Conservation (phyloP, 2,888 invertebrate species). For the Drosophila paramelanica region DNA sequence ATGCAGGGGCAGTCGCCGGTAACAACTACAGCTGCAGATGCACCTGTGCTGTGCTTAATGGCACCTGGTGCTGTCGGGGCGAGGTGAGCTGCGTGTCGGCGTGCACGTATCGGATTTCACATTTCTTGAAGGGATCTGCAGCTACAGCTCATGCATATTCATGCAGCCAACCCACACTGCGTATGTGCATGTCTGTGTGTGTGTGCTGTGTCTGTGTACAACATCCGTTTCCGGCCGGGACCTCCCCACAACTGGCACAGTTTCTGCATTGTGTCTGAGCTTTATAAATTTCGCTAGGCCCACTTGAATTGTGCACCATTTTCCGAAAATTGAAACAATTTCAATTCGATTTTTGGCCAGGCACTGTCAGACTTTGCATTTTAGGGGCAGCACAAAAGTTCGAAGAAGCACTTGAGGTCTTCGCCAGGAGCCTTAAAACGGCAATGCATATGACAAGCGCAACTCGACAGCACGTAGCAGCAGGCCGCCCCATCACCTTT, state of each 20-base stretch:
- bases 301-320: slow-evolving; percentile 57
- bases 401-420: slow-evolving; percentile 33
- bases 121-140: slow-evolving; percentile 57
- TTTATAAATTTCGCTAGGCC: slow-evolving; percentile 54
- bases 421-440: slow-evolving; percentile 50
- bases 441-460: slow-evolving; percentile 66
- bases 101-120: slow-evolving; percentile 33
- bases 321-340: slow-evolving; percentile 76
- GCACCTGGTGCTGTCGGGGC: slow-evolving; percentile 41
- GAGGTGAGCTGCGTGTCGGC: slow-evolving; percentile 1
- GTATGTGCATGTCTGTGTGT: background rate
- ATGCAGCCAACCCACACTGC: slow-evolving; percentile 21
- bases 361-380: slow-evolving; percentile 22
- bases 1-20: slow-evolving; percentile 40
- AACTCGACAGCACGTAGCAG: slow-evolving; percentile 32
- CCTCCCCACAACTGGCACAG: background rate
- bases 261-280: slow-evolving; percentile 16
- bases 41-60: slow-evolving; percentile 54
- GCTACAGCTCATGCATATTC: slow-evolving; percentile 52
- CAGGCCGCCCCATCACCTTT: background rate
- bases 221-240: slow-evolving; percentile 55
- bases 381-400: slow-evolving; percentile 39
- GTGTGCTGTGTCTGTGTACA: slow-evolving; percentile 25
- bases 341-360: slow-evolving; percentile 64
- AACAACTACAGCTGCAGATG: slow-evolving; percentile 28